A percentile compares a stretch with the other conserved stretches of the same genome.
Evolutionary conservation across 2,797 vertebrate genomes (phyloP).

Genomic region (Darevskia nairensis): DNA sequence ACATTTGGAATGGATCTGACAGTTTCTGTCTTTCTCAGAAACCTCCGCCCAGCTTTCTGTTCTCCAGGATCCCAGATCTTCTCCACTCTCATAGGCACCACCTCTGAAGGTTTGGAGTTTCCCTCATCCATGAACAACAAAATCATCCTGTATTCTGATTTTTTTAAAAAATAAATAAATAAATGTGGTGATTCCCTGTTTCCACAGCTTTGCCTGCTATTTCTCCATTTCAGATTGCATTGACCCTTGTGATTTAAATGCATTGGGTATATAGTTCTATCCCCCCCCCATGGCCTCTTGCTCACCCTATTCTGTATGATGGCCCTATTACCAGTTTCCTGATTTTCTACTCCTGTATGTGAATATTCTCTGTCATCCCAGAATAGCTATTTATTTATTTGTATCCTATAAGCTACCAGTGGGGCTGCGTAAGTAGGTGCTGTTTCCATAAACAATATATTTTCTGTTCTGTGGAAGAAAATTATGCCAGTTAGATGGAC

Average conservation of each 20-base stretch:
- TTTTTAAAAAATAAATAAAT: no score
- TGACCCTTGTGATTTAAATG: background rate
- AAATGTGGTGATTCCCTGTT: background rate
- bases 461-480: background rate
- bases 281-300: background rate
- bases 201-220: background rate
- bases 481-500: background rate
- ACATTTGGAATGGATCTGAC: background rate
- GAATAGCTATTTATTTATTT: background rate
- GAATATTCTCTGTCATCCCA: background rate
- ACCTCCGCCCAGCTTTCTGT: background rate
- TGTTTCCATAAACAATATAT: conserved; percentile 2
- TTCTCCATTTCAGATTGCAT: background rate
- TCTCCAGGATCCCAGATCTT: background rate
- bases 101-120: background rate
- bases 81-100: background rate
- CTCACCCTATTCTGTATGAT: background rate
- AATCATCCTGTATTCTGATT: background rate
- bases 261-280: background rate
- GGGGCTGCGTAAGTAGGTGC: background rate
- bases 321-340: background rate
- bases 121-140: background rate
- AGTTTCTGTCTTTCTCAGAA: background rate
- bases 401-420: conserved; percentile 8
- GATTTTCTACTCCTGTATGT: background rate